phyloP scores from a whole-genome alignment of 2,888 invertebrate genomes.

The Yponomeuta sedellus region DNA sequence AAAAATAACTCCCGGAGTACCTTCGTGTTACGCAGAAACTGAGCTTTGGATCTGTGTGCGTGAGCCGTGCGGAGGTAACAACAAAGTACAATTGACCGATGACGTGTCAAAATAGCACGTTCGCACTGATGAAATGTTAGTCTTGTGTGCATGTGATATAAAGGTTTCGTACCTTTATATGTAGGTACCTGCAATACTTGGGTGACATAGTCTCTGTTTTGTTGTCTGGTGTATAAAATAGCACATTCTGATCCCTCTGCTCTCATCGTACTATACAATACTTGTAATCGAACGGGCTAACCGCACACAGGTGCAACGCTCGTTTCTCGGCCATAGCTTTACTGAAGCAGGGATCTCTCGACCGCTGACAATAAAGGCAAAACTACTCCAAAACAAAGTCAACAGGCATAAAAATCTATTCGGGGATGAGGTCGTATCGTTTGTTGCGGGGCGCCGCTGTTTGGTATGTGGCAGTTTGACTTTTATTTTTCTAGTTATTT shows the following conservation, averaged over 20 bases:
- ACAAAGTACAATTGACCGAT: background rate
- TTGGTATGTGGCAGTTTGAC: conserved; percentile 5
- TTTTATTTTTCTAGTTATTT: background rate
- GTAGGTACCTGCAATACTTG: no score
- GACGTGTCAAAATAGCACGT: background rate
- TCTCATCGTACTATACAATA: no score
- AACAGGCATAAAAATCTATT: conserved; percentile 46
- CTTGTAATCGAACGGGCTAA: no score
- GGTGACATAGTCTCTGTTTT: no score
- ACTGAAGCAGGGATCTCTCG: background rate
- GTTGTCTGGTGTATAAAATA: no score
- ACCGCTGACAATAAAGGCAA: conserved; percentile 39
- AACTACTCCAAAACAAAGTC: conserved; percentile 49
- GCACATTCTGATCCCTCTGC: no score
- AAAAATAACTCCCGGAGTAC: conserved; percentile 22
- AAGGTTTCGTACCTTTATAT: no score
- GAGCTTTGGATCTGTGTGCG: background rate
- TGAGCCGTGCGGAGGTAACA: background rate
- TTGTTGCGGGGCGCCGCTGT: conserved; percentile 15
- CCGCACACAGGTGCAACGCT: background rate
- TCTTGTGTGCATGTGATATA: no score
- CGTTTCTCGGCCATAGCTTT: background rate
- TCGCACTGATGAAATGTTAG: no score
- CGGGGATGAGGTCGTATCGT: conserved; percentile 21
- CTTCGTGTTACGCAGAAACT: background rate